Evolutionary conservation across 2,888 invertebrate species (phyloP), one percentile per base, ranked within the genome.

Genomic region (Oxystoma pomonae): DNA sequence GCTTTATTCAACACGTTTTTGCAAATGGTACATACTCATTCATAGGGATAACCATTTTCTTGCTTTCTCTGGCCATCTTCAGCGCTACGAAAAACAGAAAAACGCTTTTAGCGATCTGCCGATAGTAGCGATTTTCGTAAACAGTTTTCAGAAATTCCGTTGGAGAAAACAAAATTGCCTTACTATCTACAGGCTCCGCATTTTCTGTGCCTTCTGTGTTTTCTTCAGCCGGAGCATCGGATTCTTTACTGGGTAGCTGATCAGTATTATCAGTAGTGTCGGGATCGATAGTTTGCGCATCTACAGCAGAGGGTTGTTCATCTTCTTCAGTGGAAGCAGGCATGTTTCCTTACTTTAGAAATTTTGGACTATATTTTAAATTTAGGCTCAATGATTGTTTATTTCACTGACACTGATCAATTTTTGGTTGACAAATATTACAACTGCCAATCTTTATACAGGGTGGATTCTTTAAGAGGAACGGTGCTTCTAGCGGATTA

Each of bases 21-120:
- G 65, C 65, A 59, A 72, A 72, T 17, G 73, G 73, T 68, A 69
- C 65, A 56, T 73, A 72, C 56, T 71, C 70, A 55, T 63, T 70
- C 62, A 73, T 68, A 1, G 73, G 73, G 58, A 73, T 73, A 19
- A 67, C 57, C 65, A 73, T 61, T 66, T 66, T 68, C 18, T 69
- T 67, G 35, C 71, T 69, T 59, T 73, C 72, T 19, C 69, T 65
- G 1, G 73, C 71, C 66, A 73, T 68, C 63, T 73, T 71, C 21
- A 72, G 57, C 16, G 73, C 73, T 16, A 73, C 2, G 16, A 69
- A 17, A 60, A 73, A 73, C 18, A 73, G 59, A 3, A 71, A 55
- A 0, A 68, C 59, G 57, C 70, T 70, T 66, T 72, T 72, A 12
- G 68, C 20, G 35, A 70, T 69, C 20, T 70, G 59, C 55, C 68